Evolutionary conservation across 2,888 invertebrate genomes (phyloP), one percentile per base, ranked within the genome.

Genomic region (Chrysina gloriosa): DNA sequence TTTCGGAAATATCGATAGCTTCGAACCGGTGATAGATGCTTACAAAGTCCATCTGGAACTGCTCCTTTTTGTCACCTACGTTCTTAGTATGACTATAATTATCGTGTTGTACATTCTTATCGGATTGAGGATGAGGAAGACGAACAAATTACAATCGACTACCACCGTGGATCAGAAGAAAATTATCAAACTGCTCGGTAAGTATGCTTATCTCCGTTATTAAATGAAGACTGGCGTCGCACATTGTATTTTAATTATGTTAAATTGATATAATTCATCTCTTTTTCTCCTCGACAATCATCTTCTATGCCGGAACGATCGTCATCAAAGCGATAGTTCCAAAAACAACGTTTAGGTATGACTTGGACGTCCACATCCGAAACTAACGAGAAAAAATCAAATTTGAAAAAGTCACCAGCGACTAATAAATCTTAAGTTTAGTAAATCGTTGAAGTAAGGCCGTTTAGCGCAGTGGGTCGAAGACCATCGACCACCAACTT

Each of bases 131-230:
- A 11, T 58, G 39, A 58, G 7, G 9, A 4, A 21, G 4, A 0
- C 39, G 2, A 25, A 1, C 7, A 39, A 58, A 25, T 11, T 58
- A n/a, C 1, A 36, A 0, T 58, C 58, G 7, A 39, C 39, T 0
- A 58, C 23, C 11, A 14, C 23, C 2, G n/a, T 39, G 9, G 58
- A 58, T 11, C 58, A 58, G 58, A 58, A 39, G 3, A 36, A 58
- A 58, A 23, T 58, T 9, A 58, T 39, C 1, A 21, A 39, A 19
- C 23, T 58, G 16, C 58, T 58, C 14, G 58, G 58, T 58, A 58
- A 39, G 39, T 29, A 16, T 27, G 14, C 14, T 14, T 29, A 3
- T 14, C 23, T 47, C n/a, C n/a, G 3, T 42, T 5, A 5, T 3
- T 36, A 5, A 4, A 36, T 36, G n/a, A n/a, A 36, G n/a, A 9